Evolutionary conservation across 2,888 invertebrate genomes (phyloP).

Genomic region (Fragum sueziense): DNA sequence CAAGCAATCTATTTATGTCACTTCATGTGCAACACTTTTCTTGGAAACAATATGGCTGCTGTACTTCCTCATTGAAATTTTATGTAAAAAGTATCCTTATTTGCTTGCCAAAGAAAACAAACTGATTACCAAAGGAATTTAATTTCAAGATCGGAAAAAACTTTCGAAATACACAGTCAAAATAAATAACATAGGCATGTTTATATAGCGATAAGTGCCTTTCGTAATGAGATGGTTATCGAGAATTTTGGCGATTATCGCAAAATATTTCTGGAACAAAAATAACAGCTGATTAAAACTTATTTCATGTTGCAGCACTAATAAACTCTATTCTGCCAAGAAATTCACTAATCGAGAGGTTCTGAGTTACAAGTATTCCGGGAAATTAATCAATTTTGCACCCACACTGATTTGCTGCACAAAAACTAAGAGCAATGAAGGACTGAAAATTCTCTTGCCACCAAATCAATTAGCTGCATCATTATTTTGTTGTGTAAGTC

Average conservation of each 20-base stretch:
- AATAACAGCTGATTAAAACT: constrained; percentile 11
- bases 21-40: constrained; percentile 6
- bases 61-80: background rate
- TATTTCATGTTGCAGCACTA: background rate
- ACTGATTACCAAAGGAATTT: constrained; percentile 16
- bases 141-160: constrained; percentile 10
- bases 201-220: constrained; percentile 25
- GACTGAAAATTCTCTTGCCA: too few species aligned
- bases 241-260: background rate
- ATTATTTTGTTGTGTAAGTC: too few species aligned
- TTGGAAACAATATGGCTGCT: background rate
- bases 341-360: background rate
- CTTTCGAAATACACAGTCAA: constrained; percentile 7
- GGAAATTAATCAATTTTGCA: background rate
- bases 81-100: too few species aligned
- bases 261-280: constrained; percentile 1
- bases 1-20: too few species aligned
- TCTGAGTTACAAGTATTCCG: background rate
- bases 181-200: constrained; percentile 29
- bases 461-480: too few species aligned
- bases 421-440: too few species aligned
- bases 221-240: background rate
- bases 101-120: constrained; percentile 30
- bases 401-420: too few species aligned
- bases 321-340: background rate